Percentiles rank a stretch among this genome's conserved stretches.
phyloP scores from a whole-genome alignment of 2,797 vertebrate genomes.

The Coilia nasus region DNA sequence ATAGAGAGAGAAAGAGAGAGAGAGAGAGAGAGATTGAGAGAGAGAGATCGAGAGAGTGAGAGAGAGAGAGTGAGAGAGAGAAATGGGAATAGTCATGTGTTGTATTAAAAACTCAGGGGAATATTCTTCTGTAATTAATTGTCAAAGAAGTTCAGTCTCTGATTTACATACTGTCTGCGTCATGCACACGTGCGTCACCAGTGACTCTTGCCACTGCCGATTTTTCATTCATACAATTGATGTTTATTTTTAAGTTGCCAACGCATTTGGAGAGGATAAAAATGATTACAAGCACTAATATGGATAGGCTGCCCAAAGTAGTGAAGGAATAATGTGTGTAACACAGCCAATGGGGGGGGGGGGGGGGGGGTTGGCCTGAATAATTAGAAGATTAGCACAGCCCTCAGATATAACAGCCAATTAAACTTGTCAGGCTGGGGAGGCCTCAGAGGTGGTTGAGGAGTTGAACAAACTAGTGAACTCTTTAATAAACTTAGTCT shows the following conservation, averaged over 20 bases:
- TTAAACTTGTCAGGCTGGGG: conserved; percentile 64
- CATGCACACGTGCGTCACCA: neutral
- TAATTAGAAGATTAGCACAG: conserved; percentile 72
- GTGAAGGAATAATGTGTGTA: neutral
- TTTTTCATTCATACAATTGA: neutral
- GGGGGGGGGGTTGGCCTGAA: conserved; percentile 56
- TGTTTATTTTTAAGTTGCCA: conserved; percentile 17
- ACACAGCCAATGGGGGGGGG: neutral
- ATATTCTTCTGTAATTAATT: neutral
- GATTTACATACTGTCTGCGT: neutral
- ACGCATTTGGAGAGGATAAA: neutral
- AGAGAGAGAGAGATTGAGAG: too few species aligned
- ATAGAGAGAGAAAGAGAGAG: too few species aligned
- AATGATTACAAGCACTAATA: too few species aligned
- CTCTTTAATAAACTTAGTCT: neutral
- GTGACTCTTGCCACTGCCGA: neutral
- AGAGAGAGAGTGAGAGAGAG: neutral
- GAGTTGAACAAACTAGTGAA: neutral
- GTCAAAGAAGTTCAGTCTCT: neutral
- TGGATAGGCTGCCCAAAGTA: neutral
- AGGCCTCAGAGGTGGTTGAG: neutral
- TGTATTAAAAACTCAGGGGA: neutral
- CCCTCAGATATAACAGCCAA: conserved; percentile 65
- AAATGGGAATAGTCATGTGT: neutral
- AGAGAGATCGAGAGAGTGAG: too few species aligned